phyloP scores from a whole-genome alignment of 1,140 invertebrate species.

The Melanaphis sacchari region DNA sequence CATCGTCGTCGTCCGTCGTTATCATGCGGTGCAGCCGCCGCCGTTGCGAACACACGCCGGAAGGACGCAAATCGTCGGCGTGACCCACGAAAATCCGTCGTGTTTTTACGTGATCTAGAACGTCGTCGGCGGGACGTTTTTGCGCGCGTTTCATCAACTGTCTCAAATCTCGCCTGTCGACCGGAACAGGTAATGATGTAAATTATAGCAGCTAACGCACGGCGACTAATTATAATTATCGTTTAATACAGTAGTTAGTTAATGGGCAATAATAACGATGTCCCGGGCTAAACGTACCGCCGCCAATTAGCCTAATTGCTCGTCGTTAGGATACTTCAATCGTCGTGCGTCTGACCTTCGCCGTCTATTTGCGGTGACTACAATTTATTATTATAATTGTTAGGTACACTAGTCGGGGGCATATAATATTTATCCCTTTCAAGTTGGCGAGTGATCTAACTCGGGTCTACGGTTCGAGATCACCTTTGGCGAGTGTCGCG shows the following conservation, averaged over 20 bases:
- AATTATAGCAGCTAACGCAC: neutral
- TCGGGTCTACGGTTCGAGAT: too few relatives aligned
- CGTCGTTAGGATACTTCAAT: neutral
- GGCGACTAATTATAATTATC: neutral
- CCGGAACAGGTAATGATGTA: conserved; percentile 3
- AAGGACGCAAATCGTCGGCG: neutral
- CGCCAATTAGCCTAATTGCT: neutral
- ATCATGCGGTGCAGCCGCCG: neutral
- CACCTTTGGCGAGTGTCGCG: too few relatives aligned
- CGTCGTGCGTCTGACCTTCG: neutral
- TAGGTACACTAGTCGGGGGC: neutral
- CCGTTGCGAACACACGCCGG: neutral
- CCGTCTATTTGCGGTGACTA: neutral
- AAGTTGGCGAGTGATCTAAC: too few relatives aligned
- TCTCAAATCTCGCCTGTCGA: neutral
- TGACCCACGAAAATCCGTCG: neutral
- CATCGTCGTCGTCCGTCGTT: neutral
- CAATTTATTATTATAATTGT: too few relatives aligned
- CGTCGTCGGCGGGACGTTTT: neutral
- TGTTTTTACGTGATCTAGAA: neutral
- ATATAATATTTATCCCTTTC: neutral
- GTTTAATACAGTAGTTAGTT: neutral
- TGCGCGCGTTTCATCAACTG: neutral
- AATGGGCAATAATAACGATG: neutral
- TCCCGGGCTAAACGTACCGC: neutral